A percentile compares a stretch with the other conserved stretches of the same genome.
Conservation (phyloP, 2,888 invertebrate genomes). For the Pardosa pseudoannulata region DNA sequence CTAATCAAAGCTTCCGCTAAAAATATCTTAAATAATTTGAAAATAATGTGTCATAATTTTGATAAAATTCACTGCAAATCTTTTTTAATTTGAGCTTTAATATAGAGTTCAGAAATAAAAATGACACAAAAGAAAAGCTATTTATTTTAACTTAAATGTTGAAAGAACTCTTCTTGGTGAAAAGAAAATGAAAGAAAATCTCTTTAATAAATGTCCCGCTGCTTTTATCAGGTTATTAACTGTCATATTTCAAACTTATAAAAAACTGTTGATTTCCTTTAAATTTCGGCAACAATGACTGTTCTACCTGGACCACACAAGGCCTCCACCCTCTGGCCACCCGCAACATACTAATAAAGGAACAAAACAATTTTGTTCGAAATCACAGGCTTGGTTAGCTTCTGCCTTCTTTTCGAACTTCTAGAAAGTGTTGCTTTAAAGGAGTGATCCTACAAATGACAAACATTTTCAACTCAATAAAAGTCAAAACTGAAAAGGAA, state of each 20-base stretch:
- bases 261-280: neutral
- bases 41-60: too few species aligned
- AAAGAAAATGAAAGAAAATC: neutral
- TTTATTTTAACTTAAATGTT: too few species aligned
- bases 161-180: neutral
- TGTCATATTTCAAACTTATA: neutral
- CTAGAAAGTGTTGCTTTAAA: neutral
- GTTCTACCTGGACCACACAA: neutral
- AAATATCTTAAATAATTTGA: too few species aligned
- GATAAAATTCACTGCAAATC: too few species aligned
- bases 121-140: too few species aligned
- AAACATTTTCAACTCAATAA: constrained; percentile 28
- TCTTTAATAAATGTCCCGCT: neutral
- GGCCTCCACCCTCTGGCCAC: constrained; percentile 25
- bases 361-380: constrained; percentile 35
- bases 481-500: constrained; percentile 22
- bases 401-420: neutral
- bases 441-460: neutral
- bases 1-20: too few species aligned
- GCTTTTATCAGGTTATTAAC: neutral
- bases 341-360: constrained; percentile 15
- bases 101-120: too few species aligned
- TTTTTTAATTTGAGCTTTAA: too few species aligned
- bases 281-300: neutral
- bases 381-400: constrained; percentile 26